Conservation (phyloP, 2,888 invertebrate species). For the Gymnosoma rotundatum region DNA sequence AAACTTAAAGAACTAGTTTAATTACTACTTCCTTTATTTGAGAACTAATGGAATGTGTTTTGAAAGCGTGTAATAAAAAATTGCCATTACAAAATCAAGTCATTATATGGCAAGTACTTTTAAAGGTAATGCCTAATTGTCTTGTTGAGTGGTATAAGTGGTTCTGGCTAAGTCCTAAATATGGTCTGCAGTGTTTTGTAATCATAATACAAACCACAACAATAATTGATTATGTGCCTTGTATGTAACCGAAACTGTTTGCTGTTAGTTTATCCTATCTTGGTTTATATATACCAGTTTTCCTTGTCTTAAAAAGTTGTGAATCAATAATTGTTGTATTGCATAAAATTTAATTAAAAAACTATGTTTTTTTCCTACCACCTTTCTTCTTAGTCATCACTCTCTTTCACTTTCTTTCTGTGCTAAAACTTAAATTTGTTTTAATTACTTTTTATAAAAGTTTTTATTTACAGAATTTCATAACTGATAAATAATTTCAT, state of each 20-base stretch:
- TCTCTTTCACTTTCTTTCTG: not conserved
- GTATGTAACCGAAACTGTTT: not conserved
- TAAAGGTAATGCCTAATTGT: too few relatives aligned
- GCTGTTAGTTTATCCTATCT: slow-evolving; percentile 25
- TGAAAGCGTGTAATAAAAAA: too few relatives aligned
- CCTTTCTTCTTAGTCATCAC: not conserved
- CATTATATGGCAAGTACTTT: too few relatives aligned
- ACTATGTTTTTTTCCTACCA: slow-evolving; percentile 16
- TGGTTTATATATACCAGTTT: slow-evolving; percentile 31
- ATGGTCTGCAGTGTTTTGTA: too few relatives aligned
- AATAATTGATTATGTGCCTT: not conserved
- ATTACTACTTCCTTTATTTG: too few relatives aligned
- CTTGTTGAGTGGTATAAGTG: too few relatives aligned
- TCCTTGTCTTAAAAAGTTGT: slow-evolving; percentile 42
- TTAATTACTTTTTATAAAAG: slow-evolving; percentile 64
- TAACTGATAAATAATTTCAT: slow-evolving; percentile 59
- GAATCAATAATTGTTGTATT: slow-evolving; percentile 57
- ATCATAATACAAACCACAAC: not conserved
- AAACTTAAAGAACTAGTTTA: too few relatives aligned
- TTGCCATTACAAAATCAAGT: too few relatives aligned
- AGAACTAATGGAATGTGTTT: too few relatives aligned
- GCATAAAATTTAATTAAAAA: slow-evolving; percentile 51
- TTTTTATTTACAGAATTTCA: slow-evolving; percentile 46
- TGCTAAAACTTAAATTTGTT: slow-evolving; percentile 57
- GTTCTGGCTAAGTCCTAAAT: too few relatives aligned